Evolutionary conservation across 2,888 invertebrate species (phyloP), one percentile per base, ranked within the genome.

Genomic region (Andrena haemorrhoa): DNA sequence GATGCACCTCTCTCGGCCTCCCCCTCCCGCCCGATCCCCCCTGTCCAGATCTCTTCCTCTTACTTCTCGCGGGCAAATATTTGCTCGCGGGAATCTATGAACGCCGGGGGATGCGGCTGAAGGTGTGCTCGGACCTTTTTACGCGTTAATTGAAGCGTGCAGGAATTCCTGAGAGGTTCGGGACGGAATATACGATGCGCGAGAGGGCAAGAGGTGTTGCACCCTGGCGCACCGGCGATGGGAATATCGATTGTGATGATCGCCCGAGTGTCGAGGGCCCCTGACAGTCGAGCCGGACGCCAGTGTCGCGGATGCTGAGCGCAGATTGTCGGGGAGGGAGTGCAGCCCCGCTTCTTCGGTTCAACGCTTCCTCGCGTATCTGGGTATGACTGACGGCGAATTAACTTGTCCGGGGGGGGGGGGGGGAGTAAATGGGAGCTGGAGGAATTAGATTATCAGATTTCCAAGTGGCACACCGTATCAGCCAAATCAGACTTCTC

Each of bases 211-310:
- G 41, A 41, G 41, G 16, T 41, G 41, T 5, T 5, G 12, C 41
- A 41, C 41, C 16, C 41, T 5, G 41, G 16, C 41, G 41, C 41
- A 41, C 41, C 23, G 23, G 53, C 71, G 76, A 77, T 70, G 33
- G 23, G 35, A 33, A 33, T 66, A 77, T 85, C 81, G 80, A 79
- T 82, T 79, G 60, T 65, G 80, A 84, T 74, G 53, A 69, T 69
- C 56, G 56, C 23, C 8, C 20, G 33, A 16, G 2, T n/a, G 56
- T 66, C 65, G 23, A 12, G 20, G 56, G 26, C 56, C 16, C 23
- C 12, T 26, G 49, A 66, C 20, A 16, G 23, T 23, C 68, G 33
- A 35, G 53, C 12, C 12, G 68, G 33, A 33, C 31, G 56, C 31
- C 68, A 68, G 53, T 35, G 68, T 49, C 64, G 23, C 26, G 23